A percentile compares a stretch with the other conserved stretches of the same genome.
These are phyloP conservation scores for Vireo altiloquus DNA, from an alignment of 2,113 vertebrate genomes.

Conservation along the genomic window DNA sequence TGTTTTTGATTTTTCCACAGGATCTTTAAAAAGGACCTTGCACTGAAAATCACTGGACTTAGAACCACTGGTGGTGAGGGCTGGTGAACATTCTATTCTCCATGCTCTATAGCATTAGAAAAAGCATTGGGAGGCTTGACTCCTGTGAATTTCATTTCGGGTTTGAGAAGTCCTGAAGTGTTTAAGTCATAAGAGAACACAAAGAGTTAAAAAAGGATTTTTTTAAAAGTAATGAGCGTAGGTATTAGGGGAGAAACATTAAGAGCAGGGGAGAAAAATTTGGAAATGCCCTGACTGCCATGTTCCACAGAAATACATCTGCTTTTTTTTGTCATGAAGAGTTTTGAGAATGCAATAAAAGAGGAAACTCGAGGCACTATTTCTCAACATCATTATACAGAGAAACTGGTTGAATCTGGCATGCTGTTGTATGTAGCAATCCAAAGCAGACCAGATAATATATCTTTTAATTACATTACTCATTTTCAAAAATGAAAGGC, in stretches of 20 bases:
- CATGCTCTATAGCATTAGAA: neutral
- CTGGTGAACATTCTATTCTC: neutral
- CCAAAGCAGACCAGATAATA: neutral
- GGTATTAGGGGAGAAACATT: neutral
- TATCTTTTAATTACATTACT: neutral
- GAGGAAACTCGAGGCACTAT: neutral
- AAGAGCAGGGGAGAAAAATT: neutral
- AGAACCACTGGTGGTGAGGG: neutral
- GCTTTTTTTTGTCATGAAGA: neutral
- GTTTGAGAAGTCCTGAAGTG: neutral
- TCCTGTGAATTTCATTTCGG: neutral
- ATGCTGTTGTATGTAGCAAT: neutral
- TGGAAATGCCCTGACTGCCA: neutral
- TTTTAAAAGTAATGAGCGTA: neutral
- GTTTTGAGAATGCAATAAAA: neutral
- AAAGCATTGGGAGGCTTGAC: neutral
- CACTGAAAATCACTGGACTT: neutral
- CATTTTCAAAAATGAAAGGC: neutral
- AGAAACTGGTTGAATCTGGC: neutral
- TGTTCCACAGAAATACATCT: neutral
- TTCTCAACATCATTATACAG: neutral
- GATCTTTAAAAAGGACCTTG: neutral
- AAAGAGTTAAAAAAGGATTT: neutral
- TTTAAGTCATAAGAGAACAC: neutral
- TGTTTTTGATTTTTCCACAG: neutral